Base-by-base conservation (phyloP, 2,797 vertebrate genomes). In the Amniataba percoides region DNA sequence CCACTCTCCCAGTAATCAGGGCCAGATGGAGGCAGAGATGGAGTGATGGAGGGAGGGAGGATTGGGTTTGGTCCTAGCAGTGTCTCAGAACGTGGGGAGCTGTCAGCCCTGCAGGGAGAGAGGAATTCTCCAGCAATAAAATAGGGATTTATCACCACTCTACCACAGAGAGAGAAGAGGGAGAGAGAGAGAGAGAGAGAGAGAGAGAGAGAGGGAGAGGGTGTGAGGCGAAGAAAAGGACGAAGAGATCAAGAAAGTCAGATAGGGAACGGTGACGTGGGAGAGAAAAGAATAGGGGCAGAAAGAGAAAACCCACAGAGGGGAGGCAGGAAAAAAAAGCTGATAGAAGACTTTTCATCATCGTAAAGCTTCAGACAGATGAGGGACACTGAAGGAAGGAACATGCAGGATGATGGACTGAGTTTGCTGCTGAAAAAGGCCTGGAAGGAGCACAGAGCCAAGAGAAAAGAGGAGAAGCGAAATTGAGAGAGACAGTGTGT, bases 131-230 rank as follows among this genome's bases (percentile, higher is more conserved):
- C 95, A 95, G 97, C 96, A 97, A 99, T 99, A 99, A 98, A 96
- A 98, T 95, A 92, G 95, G 96, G 97, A 98, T 99, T 99, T 98
- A 99, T 99, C 97, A 95, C 97, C 96, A 96, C 96, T 98, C 97
- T 96, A 96, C 96, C 96, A 96, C 95, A 96, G 96, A 95, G 96
- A 95, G 95, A 95, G 63, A 71, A 34, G 55, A 31, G 27, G 5
- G 27, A 5, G 27, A 31, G 27, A 31, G 27, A 31, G 27, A 5
- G 27, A 31, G 27, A 31, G 27, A 27, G 27, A 27, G 4, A 27
- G 27, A 76, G 67, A 71, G 80, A 88, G 74, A 77, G 46, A 53
- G 56, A 77, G 81, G 69, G 82, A 85, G 80, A 81, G 85, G 77
- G 80, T 71, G 78, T 64, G 80, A 83, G 81, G 84, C 67, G 45